Conservation (phyloP, 1,140 invertebrate genomes). For the Plectus sambesii region DNA sequence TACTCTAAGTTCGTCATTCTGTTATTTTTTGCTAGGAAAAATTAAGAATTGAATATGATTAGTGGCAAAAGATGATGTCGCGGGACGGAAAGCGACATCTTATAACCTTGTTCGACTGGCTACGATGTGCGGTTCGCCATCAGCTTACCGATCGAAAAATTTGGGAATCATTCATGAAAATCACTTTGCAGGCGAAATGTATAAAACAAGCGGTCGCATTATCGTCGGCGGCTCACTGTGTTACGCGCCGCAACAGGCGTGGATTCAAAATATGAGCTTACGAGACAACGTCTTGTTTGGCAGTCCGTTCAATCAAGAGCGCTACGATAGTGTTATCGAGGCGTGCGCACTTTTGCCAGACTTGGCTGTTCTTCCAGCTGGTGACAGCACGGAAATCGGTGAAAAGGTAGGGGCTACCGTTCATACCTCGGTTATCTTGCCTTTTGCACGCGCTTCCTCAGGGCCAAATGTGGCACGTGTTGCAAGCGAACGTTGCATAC, state of each 20-base stretch:
- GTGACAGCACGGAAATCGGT: slow-evolving; percentile 41
- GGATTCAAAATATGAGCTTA: slow-evolving; percentile 51
- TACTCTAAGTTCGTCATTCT: no score
- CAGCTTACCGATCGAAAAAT: no score
- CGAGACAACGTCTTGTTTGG: slow-evolving; percentile 37
- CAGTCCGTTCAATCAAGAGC: slow-evolving; percentile 15
- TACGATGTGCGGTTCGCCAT: no score
- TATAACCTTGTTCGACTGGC: no score
- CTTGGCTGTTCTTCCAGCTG: slow-evolving; percentile 27
- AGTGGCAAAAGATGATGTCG: no score
- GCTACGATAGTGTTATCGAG: slow-evolving; percentile 25
- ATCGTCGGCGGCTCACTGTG: slow-evolving; percentile 48
- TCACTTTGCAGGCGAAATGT: slow-evolving; percentile 49
- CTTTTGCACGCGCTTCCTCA: background rate
- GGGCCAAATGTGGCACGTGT: no score
- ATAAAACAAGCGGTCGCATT: slow-evolving; percentile 47
- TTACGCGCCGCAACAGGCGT: slow-evolving; percentile 52
- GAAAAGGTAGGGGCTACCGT: slow-evolving; percentile 34
- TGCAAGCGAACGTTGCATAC: no score
- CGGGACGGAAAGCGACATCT: no score
- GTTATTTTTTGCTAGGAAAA: no score
- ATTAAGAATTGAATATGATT: no score
- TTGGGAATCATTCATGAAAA: no score
- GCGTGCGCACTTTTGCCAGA: slow-evolving; percentile 33
- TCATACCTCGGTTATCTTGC: no score